phyloP scores from a whole-genome alignment of 1,140 invertebrate species.

The Anthonomus grandis region DNA sequence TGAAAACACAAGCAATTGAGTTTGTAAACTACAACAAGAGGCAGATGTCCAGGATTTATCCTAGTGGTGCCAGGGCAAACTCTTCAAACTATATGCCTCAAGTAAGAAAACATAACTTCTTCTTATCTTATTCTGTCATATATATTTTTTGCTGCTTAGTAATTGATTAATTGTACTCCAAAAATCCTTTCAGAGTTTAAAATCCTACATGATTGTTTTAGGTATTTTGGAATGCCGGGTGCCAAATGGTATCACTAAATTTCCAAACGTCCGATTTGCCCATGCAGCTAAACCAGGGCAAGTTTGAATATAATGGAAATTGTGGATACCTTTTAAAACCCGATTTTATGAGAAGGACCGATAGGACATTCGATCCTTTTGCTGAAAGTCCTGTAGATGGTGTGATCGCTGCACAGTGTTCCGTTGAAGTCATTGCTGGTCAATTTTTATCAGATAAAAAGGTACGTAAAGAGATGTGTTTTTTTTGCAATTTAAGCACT shows the following conservation, averaged over 20 bases:
- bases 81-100: constrained; percentile 99
- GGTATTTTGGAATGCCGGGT: constrained; percentile 91
- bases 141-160: not conserved
- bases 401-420: constrained; percentile 97
- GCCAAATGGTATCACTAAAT: constrained; percentile 99
- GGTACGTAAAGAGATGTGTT: constrained; percentile 45
- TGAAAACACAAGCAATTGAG: constrained; percentile 95
- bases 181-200: constrained; percentile 1
- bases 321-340: constrained; percentile 97
- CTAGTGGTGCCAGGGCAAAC: constrained; percentile 96
- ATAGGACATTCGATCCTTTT: constrained; percentile 97
- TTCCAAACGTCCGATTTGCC: constrained; percentile 99
- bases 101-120: constrained; percentile 56
- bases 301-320: constrained; percentile 98
- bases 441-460: constrained; percentile 99
- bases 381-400: constrained; percentile 99
- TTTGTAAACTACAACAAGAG: constrained; percentile 99
- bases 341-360: constrained; percentile 96
- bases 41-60: constrained; percentile 98
- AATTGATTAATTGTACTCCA: not conserved
- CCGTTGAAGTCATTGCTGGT: constrained; percentile 97
- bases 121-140: too few relatives aligned
- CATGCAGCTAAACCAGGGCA: constrained; percentile 99
- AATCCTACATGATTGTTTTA: constrained; percentile 41
- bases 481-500: too few relatives aligned